phyloP scores from a whole-genome alignment of 2,797 vertebrate genomes.

The Coluber constrictor region DNA sequence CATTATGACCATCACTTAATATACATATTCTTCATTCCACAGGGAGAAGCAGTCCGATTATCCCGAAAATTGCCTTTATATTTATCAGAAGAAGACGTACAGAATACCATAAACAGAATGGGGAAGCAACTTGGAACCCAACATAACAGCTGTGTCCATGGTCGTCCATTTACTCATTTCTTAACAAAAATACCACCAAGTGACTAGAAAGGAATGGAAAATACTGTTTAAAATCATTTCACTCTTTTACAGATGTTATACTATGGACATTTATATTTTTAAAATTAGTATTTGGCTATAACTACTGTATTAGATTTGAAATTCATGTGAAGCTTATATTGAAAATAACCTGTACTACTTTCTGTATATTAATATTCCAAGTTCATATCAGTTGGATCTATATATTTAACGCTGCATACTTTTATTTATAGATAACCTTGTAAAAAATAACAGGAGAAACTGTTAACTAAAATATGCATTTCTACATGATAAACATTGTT shows the following conservation, averaged over 20 bases:
- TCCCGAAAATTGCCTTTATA: slow-evolving; percentile 83
- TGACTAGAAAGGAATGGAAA: slow-evolving; percentile 61
- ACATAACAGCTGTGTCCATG: slow-evolving; percentile 84
- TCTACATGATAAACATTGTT: neutral
- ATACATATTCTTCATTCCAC: slow-evolving; percentile 40
- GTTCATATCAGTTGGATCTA: neutral
- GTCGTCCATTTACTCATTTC: slow-evolving; percentile 85
- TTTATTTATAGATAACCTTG: neutral
- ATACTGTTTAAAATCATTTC: slow-evolving; percentile 49
- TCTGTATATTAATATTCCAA: neutral
- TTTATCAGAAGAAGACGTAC: slow-evolving; percentile 82
- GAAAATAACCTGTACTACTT: neutral
- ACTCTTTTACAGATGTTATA: slow-evolving; percentile 43
- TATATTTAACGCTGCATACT: neutral
- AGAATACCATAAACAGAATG: slow-evolving; percentile 81
- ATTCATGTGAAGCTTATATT: slow-evolving; percentile 11
- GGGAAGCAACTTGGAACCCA: slow-evolving; percentile 77
- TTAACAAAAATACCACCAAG: slow-evolving; percentile 79
- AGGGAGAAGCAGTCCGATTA: slow-evolving; percentile 94
- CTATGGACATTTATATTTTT: slow-evolving; percentile 8
- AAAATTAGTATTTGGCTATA: slow-evolving; percentile 28
- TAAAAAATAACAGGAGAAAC: neutral
- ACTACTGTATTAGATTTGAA: slow-evolving; percentile 18
- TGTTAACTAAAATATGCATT: neutral
- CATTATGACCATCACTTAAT: slow-evolving; percentile 15